Conservation (phyloP, 2,113 vertebrate genomes). For the Embiotoca jacksoni region DNA sequence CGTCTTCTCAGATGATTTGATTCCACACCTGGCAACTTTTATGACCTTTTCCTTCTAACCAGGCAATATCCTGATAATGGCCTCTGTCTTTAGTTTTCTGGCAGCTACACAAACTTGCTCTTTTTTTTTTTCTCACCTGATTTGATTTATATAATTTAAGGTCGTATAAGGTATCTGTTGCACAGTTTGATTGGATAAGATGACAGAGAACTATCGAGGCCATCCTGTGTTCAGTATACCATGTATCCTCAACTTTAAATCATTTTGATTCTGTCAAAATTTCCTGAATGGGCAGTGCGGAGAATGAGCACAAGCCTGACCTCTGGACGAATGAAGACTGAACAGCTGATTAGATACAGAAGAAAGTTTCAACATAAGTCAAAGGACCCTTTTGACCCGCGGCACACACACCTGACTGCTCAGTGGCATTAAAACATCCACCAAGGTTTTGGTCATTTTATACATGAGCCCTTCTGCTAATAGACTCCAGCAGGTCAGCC, state of each 20-base stretch:
- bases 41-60: conserved; percentile 68
- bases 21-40: conserved; percentile 74
- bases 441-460: not conserved
- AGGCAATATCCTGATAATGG: conserved; percentile 56
- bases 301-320: not conserved
- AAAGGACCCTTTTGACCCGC: not conserved
- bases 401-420: not conserved
- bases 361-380: not conserved
- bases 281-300: not conserved
- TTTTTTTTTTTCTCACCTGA: conserved; percentile 42
- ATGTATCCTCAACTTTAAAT: not conserved
- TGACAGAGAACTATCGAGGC: not conserved
- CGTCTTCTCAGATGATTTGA: conserved; percentile 70
- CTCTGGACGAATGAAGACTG: not conserved
- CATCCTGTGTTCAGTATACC: not conserved
- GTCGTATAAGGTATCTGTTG: not conserved
- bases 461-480: not conserved
- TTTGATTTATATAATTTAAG: conserved; percentile 25
- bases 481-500: not conserved
- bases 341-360: not conserved
- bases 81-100: conserved; percentile 54
- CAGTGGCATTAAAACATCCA: not conserved
- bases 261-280: not conserved
- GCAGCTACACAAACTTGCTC: conserved; percentile 44
- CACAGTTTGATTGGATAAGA: not conserved